Conservation (phyloP, 2,113 vertebrate species). For the Epinephelus fuscoguttatus region DNA sequence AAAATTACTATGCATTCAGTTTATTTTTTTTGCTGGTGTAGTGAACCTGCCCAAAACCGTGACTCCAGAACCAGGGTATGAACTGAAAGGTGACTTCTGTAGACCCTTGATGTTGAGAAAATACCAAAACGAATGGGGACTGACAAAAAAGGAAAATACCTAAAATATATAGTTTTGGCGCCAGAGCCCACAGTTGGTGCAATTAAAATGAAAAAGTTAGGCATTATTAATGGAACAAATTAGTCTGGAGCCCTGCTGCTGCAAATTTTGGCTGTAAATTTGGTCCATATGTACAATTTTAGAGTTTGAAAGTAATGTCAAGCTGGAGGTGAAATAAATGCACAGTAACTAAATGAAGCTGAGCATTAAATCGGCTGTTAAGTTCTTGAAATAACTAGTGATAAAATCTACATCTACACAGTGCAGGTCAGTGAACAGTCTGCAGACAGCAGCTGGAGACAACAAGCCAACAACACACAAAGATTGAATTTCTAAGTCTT, state of each 20-base stretch:
- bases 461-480: neutral
- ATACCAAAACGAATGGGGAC: no score
- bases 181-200: no score
- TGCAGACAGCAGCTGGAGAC: neutral
- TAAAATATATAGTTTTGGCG: no score
- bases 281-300: neutral
- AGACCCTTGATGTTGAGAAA: no score
- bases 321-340: neutral
- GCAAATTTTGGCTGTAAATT: neutral
- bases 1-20: no score
- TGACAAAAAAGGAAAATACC: no score
- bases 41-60: no score
- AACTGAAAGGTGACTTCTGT: no score
- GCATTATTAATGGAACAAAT: no score
- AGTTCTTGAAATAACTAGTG: neutral
- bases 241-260: neutral
- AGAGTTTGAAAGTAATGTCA: neutral
- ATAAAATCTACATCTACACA: neutral
- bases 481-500: neutral
- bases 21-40: no score
- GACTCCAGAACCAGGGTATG: no score
- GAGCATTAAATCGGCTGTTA: neutral
- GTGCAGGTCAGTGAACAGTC: neutral
- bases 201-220: no score
- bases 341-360: neutral